Conservation (phyloP, 2,888 invertebrate species). For the Dynastes hyllus region DNA sequence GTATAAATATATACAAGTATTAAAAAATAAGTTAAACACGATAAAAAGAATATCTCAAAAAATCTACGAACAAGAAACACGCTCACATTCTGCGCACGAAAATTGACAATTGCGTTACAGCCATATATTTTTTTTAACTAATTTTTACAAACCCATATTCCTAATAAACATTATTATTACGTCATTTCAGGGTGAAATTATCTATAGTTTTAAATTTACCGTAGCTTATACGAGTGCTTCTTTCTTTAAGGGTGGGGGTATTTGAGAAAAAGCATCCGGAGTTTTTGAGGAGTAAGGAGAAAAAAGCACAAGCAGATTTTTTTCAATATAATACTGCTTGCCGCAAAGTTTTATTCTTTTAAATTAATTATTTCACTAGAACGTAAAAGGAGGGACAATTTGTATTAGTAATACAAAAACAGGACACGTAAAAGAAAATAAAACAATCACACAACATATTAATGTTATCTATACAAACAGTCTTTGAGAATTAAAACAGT, state of each 20-base stretch:
- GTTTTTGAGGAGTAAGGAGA: too few relatives aligned
- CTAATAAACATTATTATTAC: neutral
- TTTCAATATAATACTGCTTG: slow-evolving; percentile 21
- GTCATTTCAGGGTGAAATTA: neutral
- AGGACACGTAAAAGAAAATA: slow-evolving; percentile 29
- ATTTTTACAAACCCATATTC: neutral
- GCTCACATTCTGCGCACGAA: neutral
- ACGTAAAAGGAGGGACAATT: neutral
- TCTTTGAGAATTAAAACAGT: slow-evolving; percentile 51
- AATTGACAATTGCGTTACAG: slow-evolving; percentile 19
- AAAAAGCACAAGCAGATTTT: slow-evolving; percentile 19
- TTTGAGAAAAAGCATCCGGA: too few relatives aligned
- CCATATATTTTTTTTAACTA: neutral
- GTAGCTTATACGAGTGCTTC: too few relatives aligned
- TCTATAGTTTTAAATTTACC: too few relatives aligned
- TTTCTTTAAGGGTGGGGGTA: too few relatives aligned
- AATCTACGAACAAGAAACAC: neutral
- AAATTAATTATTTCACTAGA: neutral
- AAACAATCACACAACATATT: slow-evolving; percentile 36
- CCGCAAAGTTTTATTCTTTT: neutral
- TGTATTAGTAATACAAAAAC: slow-evolving; percentile 4
- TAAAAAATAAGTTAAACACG: neutral
- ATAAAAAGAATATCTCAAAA: neutral
- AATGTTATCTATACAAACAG: slow-evolving; percentile 48
- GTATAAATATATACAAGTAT: slow-evolving; percentile 11